Base-by-base conservation (phyloP, 2,113 vertebrate species). In the Paracanthobrama guichenoti region DNA sequence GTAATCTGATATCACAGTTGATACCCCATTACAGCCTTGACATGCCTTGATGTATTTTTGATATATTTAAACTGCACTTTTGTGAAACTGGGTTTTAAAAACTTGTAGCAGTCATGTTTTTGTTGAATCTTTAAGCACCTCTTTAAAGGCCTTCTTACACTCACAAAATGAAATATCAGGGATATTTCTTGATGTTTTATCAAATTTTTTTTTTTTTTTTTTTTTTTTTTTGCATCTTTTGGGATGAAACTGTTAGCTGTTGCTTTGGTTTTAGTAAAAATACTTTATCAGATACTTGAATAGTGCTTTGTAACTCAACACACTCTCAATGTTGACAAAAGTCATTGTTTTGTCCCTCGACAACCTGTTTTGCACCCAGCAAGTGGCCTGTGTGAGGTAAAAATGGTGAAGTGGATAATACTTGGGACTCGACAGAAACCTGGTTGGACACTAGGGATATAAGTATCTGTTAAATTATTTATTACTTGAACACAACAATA, bases 51-150 rank as follows among this genome's bases (percentile, higher is more conserved):
- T 81, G 79, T 57, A 18, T 81, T 31, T 55, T 81, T 71, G 39
- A 81, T 81, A 26, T 5, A 14, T 57, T 79, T 81, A 81, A 81
- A 81, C 79, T 42, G 79, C 79, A 53, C 46, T 69, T 79, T 79
- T 81, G 13, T 42, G 64, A 71, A 62, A 46, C 8, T 31, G 9
- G 18, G 39, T 64, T 10, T 42, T 24, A 79, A 26, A 46, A 20
- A 10, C 16, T 11, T 31, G n/a, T 73, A 73, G 31, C 5, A 24
- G 12, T 44, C 20, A 20, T 66, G 2, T 28, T 46, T 66, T 66
- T 80, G 39, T 50, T 42, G 35, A 18, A 64, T 64, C 4, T 81
- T 81, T 66, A 22, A 81, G 55, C 10, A 67, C 26, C 60, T 67
- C 18, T 39, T 78, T n/a, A 39, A 77, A 57, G 75, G 7, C 53